Base-by-base conservation (phyloP, 2,888 invertebrate species). In the Omphaloscelis lunosa region DNA sequence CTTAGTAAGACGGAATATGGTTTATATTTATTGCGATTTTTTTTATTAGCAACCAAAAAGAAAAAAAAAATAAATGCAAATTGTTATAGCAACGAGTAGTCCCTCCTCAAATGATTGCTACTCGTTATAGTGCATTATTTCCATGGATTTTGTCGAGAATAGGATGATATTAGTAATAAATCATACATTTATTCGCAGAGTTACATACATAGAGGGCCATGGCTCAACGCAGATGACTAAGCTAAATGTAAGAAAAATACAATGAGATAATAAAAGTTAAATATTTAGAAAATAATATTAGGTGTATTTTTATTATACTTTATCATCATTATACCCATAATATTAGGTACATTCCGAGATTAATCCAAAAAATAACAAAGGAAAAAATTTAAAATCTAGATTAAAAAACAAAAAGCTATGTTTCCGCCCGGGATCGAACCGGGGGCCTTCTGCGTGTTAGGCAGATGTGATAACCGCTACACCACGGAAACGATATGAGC, bases 401-500 rank as follows among this genome's bases (percentile, higher is more conserved):
- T 15, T 53, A 12, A 6, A 61, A 48, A 2, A 17, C 82, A 91
- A 91, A 92, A 91, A 88, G 3, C 39, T 89, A 91, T 98, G 98
- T 98, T 98, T 98, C 97, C 98, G 98, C 98, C 98, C 98, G 98
- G 98, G 98, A 98, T 98, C 98, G 98, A 98, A 98, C 98, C 98
- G 98, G 98, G 98, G 98, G 97, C 98, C 98, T 98, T 98, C 98
- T 98, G 98, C 98, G 98, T 98, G 98, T 98, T 98, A 98, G 98
- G 98, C 98, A 98, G 98, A 98, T 98, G 98, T 98, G 98, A 98
- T 98, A 98, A 98, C 98, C 98, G 98, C 98, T 98, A 98, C 98
- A 98, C 98, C 98, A 98, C 98, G 88, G 89, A 88, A 88, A 88
- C 88, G 75, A 85, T 59, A 0, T 2, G 98, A 98, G 98, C 0